These are phyloP conservation scores for Gnathonemus longibarbis DNA, from an alignment of 2,113 vertebrate genomes.

Conservation along the genomic window DNA sequence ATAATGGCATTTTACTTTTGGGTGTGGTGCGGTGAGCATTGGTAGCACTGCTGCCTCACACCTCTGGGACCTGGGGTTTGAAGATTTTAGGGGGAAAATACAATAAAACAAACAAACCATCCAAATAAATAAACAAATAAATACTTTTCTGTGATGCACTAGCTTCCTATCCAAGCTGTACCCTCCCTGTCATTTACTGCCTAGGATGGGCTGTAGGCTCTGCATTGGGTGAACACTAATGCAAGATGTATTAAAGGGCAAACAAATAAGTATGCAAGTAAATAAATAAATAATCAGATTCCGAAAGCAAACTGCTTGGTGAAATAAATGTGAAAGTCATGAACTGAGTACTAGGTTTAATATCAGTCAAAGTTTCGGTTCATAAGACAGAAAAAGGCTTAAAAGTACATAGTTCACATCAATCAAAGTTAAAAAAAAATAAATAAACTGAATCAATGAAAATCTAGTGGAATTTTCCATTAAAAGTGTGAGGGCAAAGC, in stretches of 20 bases:
- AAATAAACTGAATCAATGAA: neutral
- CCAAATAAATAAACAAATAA: neutral
- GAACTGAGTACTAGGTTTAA: neutral
- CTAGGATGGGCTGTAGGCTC: neutral
- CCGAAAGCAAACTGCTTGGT: neutral
- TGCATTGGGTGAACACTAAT: neutral
- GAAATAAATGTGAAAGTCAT: neutral
- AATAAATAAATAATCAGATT: neutral
- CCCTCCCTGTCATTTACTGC: neutral
- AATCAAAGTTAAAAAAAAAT: neutral
- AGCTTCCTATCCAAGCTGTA: neutral
- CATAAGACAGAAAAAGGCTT: neutral
- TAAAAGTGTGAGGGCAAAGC: constrained; percentile 6
- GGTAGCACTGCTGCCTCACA: neutral
- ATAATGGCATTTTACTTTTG: neutral
- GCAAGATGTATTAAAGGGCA: neutral
- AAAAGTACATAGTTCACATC: neutral
- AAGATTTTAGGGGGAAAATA: neutral
- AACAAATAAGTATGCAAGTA: neutral
- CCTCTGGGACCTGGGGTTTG: neutral
- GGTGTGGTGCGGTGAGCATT: neutral
- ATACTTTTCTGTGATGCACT: neutral
- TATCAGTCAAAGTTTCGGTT: neutral
- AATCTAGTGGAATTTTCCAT: neutral
- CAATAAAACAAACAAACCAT: neutral